A percentile compares a stretch with the other conserved stretches of the same genome.
Conservation (phyloP, 2,797 vertebrate genomes). For the Remorina albescens region DNA sequence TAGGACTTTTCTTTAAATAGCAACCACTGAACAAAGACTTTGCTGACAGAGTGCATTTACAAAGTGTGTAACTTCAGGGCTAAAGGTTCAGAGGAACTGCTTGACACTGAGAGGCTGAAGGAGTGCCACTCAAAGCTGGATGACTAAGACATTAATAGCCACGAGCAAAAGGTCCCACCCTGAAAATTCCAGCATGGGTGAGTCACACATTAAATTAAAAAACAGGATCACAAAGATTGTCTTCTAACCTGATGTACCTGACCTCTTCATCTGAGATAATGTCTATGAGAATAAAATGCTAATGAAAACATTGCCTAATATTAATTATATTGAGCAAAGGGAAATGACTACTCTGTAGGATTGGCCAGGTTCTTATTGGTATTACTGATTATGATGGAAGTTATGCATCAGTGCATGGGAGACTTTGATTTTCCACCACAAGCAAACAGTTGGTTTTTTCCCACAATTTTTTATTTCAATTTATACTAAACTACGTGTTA, state of each 20-base stretch:
- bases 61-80: constrained; percentile 40
- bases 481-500: background rate
- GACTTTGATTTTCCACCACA: too few species aligned
- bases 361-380: too few species aligned
- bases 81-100: constrained; percentile 38
- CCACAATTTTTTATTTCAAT: background rate
- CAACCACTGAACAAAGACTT: constrained; percentile 44
- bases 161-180: constrained; percentile 60
- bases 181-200: constrained; percentile 66
- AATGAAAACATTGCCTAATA: constrained; percentile 1
- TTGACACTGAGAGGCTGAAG: constrained; percentile 47
- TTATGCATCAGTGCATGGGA: too few species aligned
- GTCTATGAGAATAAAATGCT: background rate
- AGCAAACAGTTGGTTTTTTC: background rate
- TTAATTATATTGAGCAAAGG: too few species aligned
- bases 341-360: too few species aligned
- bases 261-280: constrained; percentile 2
- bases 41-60: constrained; percentile 36
- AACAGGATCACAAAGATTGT: constrained; percentile 37
- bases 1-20: constrained; percentile 36
- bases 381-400: too few species aligned
- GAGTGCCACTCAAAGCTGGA: constrained; percentile 60
- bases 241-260: constrained; percentile 27
- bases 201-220: constrained; percentile 66
- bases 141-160: constrained; percentile 75